These are phyloP conservation scores for Natrix natrix DNA, from an alignment of 2,797 vertebrate genomes.

Conservation along the genomic window DNA sequence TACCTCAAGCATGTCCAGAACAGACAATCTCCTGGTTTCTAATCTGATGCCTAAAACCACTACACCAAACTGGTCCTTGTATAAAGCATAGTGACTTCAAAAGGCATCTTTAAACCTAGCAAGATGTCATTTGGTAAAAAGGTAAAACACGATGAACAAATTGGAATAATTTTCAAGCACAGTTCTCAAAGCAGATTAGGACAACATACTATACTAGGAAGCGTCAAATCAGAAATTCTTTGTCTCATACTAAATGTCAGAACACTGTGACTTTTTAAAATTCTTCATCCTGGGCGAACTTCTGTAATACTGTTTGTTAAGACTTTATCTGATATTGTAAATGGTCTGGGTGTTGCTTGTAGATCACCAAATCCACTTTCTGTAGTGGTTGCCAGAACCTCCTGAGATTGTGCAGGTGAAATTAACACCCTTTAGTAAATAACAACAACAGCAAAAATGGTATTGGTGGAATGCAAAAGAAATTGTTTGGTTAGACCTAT, in stretches of 20 bases:
- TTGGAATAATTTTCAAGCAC: not conserved
- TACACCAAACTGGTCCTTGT: too few species aligned
- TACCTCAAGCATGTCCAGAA: not conserved
- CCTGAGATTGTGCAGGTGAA: not conserved
- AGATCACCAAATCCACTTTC: not conserved
- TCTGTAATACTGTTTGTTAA: not conserved
- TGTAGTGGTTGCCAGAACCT: not conserved
- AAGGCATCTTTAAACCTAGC: not conserved
- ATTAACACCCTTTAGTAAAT: not conserved
- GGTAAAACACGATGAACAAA: not conserved
- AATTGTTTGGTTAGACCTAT: not conserved
- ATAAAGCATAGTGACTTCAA: not conserved
- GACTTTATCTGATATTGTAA: not conserved
- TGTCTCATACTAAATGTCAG: not conserved
- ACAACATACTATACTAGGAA: not conserved
- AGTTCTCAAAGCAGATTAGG: not conserved
- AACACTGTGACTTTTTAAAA: not conserved
- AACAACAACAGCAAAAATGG: not conserved
- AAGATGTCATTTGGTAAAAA: not conserved
- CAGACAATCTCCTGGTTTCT: not conserved
- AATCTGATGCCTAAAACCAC: not conserved
- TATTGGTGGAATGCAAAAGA: not conserved
- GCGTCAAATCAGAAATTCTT: not conserved
- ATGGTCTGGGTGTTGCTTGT: not conserved
- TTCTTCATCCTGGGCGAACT: not conserved